A percentile compares a stretch with the other conserved stretches of the same genome.
Conservation (phyloP, 1,140 invertebrate species). For the Apis laboriosa region DNA sequence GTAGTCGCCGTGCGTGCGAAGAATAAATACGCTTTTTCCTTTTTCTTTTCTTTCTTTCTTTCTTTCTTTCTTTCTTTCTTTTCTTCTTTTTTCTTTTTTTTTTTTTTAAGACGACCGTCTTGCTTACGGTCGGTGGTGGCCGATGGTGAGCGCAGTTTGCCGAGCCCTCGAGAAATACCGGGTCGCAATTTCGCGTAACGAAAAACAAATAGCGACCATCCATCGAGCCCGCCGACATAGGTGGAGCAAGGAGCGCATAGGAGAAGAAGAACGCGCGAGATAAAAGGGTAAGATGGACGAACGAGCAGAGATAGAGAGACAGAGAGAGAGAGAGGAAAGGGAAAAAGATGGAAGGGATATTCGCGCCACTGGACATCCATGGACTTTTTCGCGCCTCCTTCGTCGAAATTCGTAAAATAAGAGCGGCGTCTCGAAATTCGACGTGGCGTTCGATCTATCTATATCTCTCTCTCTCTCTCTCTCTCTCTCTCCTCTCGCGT, state of each 20-base stretch:
- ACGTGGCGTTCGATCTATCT: background rate
- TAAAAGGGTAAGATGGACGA: constrained; percentile 41
- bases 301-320: background rate
- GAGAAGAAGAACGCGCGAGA: constrained; percentile 21
- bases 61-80: too few species aligned
- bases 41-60: too few species aligned
- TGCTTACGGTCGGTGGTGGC: constrained; percentile 67
- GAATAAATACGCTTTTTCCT: constrained; percentile 54
- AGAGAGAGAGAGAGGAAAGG: too few species aligned
- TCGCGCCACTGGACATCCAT: too few species aligned
- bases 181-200: constrained; percentile 72
- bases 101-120: constrained; percentile 47
- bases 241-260: background rate
- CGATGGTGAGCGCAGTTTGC: constrained; percentile 70
- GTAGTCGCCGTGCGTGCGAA: constrained; percentile 47
- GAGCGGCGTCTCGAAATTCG: background rate
- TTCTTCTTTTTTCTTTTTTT: background rate
- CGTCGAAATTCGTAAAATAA: too few species aligned
- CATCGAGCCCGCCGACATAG: constrained; percentile 51
- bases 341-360: too few species aligned
- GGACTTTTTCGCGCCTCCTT: too few species aligned
- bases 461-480: background rate
- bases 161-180: constrained; percentile 71
- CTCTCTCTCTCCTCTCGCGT: background rate
- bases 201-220: constrained; percentile 72